Evolutionary conservation across 2,888 invertebrate genomes (phyloP), one percentile per base, ranked within the genome.

Genomic region (Drosophila vallismaia): DNA sequence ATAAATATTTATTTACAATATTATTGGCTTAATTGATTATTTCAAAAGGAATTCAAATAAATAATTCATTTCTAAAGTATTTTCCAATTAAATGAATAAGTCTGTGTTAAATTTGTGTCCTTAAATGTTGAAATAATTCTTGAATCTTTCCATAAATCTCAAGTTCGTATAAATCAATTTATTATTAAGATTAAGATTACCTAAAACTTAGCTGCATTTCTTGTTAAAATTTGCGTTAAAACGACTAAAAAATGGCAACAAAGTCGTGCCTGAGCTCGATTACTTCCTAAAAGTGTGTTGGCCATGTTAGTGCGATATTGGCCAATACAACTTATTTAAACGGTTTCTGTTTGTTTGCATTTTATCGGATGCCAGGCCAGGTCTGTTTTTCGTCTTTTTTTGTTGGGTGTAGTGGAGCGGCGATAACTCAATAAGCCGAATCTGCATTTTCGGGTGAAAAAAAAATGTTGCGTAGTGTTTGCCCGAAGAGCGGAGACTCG

Each of bases 341-440:
- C 12, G n/a, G 38, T 12, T 51, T 40, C 24, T 36, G 12, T 12
- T 36, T 10, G 3, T 10, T 24, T 33, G n/a, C 9, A 6, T n/a
- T 45, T 44, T 40, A 24, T 9, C 42, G 19, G 19, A 19, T 24
- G 7, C 42, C 42, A 8, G 9, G 42, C 9, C 12, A 6, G 5
- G 14, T 7, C 12, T 40, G n/a, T 40, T 40, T 40, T n/a, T 38
- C 6, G 1, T 4, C 0, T 9, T 38, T 58, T 60, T 60, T 60
- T 60, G n/a, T 46, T 48, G 46, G 26, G 60, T 60, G 60, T 28
- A 48, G 48, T 36, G 10, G 42, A 31, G 44, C 54, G 57, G 57
- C 59, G 60, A 60, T 60, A 60, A 60, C 60, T 48, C 60, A 60
- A 60, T 60, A 60, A 60, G 60, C 60, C 40, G 46, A 48, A 60